A percentile compares a stretch with the other conserved stretches of the same genome.
phyloP scores from a whole-genome alignment of 2,888 invertebrate species.

The Oegoconia quadripuncta region DNA sequence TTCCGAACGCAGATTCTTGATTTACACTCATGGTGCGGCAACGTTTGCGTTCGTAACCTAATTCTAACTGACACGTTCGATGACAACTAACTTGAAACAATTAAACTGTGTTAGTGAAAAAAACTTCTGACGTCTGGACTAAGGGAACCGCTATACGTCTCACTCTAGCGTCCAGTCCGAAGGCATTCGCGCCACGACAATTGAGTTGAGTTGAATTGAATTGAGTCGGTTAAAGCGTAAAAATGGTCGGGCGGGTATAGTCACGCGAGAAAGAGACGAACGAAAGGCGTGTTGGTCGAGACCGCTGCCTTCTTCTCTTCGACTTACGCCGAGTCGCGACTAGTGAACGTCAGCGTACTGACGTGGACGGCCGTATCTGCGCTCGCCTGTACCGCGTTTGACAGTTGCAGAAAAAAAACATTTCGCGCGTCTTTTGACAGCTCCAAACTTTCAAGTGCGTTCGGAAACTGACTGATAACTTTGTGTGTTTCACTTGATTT shows the following conservation, averaged over 20 bases:
- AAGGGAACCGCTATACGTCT: slow-evolving; percentile 62
- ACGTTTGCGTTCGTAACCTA: slow-evolving; percentile 28
- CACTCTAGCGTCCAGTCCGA: slow-evolving; percentile 75
- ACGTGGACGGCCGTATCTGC: slow-evolving; percentile 65
- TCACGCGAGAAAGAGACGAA: slow-evolving; percentile 73
- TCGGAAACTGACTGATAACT: slow-evolving; percentile 42
- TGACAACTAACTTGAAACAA: slow-evolving; percentile 15
- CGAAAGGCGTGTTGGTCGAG: slow-evolving; percentile 76
- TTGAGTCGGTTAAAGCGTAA: slow-evolving; percentile 78
- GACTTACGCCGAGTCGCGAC: slow-evolving; percentile 73
- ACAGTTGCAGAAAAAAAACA: slow-evolving; percentile 60
- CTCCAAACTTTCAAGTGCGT: slow-evolving; percentile 62
- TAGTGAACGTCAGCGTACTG: slow-evolving; percentile 75
- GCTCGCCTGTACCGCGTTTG: slow-evolving; percentile 50
- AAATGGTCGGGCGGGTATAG: slow-evolving; percentile 74
- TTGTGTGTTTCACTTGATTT: slow-evolving; percentile 16
- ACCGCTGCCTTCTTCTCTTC: slow-evolving; percentile 78
- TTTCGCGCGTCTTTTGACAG: slow-evolving; percentile 71
- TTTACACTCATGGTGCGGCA: slow-evolving; percentile 50
- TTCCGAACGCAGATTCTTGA: slow-evolving; percentile 61
- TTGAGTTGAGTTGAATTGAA: slow-evolving; percentile 79
- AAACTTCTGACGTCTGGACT: slow-evolving; percentile 43
- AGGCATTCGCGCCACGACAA: slow-evolving; percentile 77
- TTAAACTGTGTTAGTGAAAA: slow-evolving; percentile 30
- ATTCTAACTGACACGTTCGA: slow-evolving; percentile 20